phyloP scores from a whole-genome alignment of 2,797 vertebrate species.

The Neosalanx taihuensis region DNA sequence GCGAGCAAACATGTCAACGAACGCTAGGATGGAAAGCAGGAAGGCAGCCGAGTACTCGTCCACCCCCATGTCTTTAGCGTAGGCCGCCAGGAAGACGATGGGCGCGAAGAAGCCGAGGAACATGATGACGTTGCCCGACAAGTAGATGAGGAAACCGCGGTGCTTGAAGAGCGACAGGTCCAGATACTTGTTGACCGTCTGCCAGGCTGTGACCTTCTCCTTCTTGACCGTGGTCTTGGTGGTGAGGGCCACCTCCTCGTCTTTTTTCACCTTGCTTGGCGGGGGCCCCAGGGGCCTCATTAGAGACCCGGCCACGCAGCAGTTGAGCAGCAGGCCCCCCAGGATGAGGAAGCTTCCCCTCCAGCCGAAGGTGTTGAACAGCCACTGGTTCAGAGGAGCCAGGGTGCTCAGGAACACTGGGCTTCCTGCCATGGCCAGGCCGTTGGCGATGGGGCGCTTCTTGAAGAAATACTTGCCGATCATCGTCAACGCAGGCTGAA shows the following conservation, averaged over 20 bases:
- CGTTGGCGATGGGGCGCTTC: slow-evolving; percentile 92
- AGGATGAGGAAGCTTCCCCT: slow-evolving; percentile 95
- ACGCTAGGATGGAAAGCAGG: slow-evolving; percentile 91
- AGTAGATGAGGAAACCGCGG: slow-evolving; percentile 93
- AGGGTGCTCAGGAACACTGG: slow-evolving; percentile 94
- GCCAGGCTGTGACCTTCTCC: slow-evolving; percentile 62
- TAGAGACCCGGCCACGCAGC: slow-evolving; percentile 90
- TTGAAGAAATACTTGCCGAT: slow-evolving; percentile 93
- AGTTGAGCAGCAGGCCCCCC: slow-evolving; percentile 87
- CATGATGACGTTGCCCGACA: slow-evolving; percentile 95
- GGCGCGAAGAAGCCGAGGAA: slow-evolving; percentile 95
- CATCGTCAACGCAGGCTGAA: slow-evolving; percentile 95
- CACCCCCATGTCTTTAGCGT: slow-evolving; percentile 90
- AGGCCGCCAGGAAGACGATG: slow-evolving; percentile 91
- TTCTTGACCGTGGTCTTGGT: slow-evolving; percentile 49
- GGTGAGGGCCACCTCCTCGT: slow-evolving; percentile 52
- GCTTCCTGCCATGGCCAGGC: slow-evolving; percentile 95
- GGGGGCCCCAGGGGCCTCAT: slow-evolving; percentile 85
- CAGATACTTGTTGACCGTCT: slow-evolving; percentile 82
- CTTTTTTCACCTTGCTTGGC: slow-evolving; percentile 62
- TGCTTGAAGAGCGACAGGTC: slow-evolving; percentile 93
- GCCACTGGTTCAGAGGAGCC: slow-evolving; percentile 94
- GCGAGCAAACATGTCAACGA: slow-evolving; percentile 95
- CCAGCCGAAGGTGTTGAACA: slow-evolving; percentile 91
- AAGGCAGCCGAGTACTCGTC: slow-evolving; percentile 93